phyloP scores from a whole-genome alignment of 2,888 invertebrate genomes.

The Ephialtes manifestator region DNA sequence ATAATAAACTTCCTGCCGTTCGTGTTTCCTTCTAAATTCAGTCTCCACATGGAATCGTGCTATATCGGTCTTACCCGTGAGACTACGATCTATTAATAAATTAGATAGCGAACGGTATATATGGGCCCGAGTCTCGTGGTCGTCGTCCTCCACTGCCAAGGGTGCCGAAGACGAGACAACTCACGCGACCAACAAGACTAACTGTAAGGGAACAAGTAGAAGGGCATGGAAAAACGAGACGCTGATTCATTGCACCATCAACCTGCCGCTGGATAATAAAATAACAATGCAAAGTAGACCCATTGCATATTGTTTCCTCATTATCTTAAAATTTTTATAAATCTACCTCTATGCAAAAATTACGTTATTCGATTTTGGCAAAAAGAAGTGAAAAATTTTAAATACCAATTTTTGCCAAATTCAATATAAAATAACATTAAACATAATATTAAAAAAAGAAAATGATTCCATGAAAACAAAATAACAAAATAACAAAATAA shows the following conservation, averaged over 20 bases:
- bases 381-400: too few relatives aligned
- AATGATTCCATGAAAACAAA: too few relatives aligned
- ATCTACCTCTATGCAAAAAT: too few relatives aligned
- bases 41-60: slow-evolving; percentile 54
- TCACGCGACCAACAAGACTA: slow-evolving; percentile 36
- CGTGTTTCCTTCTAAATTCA: slow-evolving; percentile 37
- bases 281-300: not conserved
- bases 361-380: too few relatives aligned
- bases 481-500: too few relatives aligned
- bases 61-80: slow-evolving; percentile 62
- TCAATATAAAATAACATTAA: too few relatives aligned
- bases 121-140: slow-evolving; percentile 15
- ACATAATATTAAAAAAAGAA: too few relatives aligned
- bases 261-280: not conserved
- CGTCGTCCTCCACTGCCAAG: slow-evolving; percentile 59
- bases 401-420: too few relatives aligned
- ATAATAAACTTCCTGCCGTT: slow-evolving; percentile 59
- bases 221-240: slow-evolving; percentile 41
- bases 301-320: not conserved
- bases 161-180: slow-evolving; percentile 49
- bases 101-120: slow-evolving; percentile 47
- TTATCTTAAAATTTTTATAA: too few relatives aligned
- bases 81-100: slow-evolving; percentile 63
- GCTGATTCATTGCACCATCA: slow-evolving; percentile 36
- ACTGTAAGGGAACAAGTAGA: slow-evolving; percentile 1